Conservation (phyloP, 2,113 vertebrate genomes). For the Casuarius casuarius region DNA sequence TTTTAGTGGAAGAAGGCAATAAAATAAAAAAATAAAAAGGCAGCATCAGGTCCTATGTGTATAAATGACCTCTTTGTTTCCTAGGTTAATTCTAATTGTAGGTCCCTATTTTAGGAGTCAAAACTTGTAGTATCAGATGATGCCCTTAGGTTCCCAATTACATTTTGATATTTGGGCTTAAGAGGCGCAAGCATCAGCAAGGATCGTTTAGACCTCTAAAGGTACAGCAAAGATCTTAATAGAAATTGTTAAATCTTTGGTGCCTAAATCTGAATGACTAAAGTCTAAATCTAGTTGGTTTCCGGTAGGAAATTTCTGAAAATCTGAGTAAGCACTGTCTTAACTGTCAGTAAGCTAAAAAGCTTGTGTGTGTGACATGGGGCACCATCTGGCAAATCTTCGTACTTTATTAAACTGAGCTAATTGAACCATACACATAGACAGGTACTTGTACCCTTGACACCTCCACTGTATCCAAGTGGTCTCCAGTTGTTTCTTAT, state of each 20-base stretch:
- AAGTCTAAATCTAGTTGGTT: too few species aligned
- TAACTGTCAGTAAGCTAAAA: too few species aligned
- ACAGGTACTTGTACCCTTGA: not conserved
- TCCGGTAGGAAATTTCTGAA: too few species aligned
- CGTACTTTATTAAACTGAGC: not conserved
- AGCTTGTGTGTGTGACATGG: too few species aligned
- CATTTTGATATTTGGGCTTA: not conserved
- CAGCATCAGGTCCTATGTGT: not conserved
- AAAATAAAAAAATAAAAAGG: not conserved
- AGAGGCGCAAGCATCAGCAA: not conserved
- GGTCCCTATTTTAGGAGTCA: not conserved
- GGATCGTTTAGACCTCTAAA: not conserved
- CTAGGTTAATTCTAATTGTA: not conserved
- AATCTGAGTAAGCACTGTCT: too few species aligned
- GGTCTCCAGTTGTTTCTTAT: not conserved
- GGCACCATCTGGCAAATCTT: not conserved
- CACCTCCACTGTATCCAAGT: not conserved
- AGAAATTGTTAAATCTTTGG: too few species aligned
- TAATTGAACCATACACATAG: not conserved
- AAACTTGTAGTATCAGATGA: not conserved
- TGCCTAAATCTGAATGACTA: too few species aligned
- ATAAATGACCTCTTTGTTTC: not conserved
- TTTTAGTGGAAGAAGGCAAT: not conserved
- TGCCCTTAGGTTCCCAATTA: not conserved
- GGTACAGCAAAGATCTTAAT: too few species aligned